A percentile compares a stretch with the other conserved stretches of the same genome.
Conservation (phyloP, 2,797 vertebrate species). For the Oreonectes daqikongensis region DNA sequence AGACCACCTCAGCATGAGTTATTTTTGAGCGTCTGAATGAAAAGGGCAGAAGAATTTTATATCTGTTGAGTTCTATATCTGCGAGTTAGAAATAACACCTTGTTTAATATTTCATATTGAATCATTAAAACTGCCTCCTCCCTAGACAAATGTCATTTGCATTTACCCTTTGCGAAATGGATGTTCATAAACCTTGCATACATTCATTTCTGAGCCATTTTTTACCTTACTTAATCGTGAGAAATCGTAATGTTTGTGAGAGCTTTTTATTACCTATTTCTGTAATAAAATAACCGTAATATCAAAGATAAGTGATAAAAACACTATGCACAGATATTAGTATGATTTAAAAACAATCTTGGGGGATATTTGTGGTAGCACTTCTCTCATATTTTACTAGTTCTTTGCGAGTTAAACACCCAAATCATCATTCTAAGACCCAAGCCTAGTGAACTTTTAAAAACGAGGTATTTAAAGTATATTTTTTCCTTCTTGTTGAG, state of each 20-base stretch:
- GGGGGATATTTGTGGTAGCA: not conserved
- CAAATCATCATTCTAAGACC: not conserved
- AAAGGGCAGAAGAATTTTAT: not conserved
- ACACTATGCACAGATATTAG: not conserved
- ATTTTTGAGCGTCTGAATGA: not conserved
- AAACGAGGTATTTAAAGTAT: not conserved
- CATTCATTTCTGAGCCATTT: not conserved
- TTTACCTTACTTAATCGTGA: constrained; percentile 1
- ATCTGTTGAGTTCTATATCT: not conserved
- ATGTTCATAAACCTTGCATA: not conserved
- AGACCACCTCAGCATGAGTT: not conserved
- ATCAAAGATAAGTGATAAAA: not conserved
- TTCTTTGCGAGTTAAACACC: constrained; percentile 2
- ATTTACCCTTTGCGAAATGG: not conserved
- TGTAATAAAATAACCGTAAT: constrained; percentile 7
- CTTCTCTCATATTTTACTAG: constrained; percentile 3
- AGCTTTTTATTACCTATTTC: not conserved
- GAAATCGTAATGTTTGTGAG: not conserved
- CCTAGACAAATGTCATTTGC: constrained; percentile 1
- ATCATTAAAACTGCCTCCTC: not conserved
- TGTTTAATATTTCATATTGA: not conserved
- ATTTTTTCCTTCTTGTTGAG: not conserved
- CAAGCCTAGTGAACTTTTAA: constrained; percentile 26
- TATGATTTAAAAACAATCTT: constrained; percentile 23
- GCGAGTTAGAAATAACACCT: not conserved